These are phyloP conservation scores for Harpagoxenus sublaevis DNA, from an alignment of 2,888 invertebrate genomes.

Conservation along the genomic window DNA sequence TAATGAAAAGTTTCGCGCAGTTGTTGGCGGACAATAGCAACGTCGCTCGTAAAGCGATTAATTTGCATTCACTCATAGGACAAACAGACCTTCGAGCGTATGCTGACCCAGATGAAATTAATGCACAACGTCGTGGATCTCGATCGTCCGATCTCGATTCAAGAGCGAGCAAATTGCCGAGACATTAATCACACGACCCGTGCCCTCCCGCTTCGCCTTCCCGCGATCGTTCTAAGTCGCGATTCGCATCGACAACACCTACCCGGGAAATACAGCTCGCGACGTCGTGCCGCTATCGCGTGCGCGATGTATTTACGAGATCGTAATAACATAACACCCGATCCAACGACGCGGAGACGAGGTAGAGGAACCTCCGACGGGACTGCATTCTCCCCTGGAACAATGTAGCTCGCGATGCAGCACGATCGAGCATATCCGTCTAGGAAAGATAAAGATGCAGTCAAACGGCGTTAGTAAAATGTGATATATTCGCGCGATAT, in stretches of 20 bases:
- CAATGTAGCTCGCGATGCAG: slow-evolving; percentile 64
- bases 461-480: background rate
- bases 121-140: slow-evolving; percentile 53
- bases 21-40: slow-evolving; percentile 35
- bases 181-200: slow-evolving; percentile 66
- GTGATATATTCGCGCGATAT: background rate
- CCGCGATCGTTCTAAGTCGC: slow-evolving; percentile 60
- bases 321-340: slow-evolving; percentile 68
- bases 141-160: slow-evolving; percentile 67
- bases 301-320: slow-evolving; percentile 68
- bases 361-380: background rate
- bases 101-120: slow-evolving; percentile 48
- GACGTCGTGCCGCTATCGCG: slow-evolving; percentile 48
- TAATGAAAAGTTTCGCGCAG: slow-evolving; percentile 43
- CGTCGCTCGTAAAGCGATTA: slow-evolving; percentile 35
- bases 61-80: slow-evolving; percentile 48
- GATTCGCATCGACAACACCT: slow-evolving; percentile 53
- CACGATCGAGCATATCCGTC: slow-evolving; percentile 51
- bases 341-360: slow-evolving; percentile 58
- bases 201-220: slow-evolving; percentile 36
- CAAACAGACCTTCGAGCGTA: slow-evolving; percentile 45
- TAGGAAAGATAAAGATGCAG: slow-evolving; percentile 5
- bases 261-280: slow-evolving; percentile 34
- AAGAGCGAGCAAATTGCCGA: slow-evolving; percentile 69
- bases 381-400: slow-evolving; percentile 47